phyloP scores from a whole-genome alignment of 2,113 vertebrate species.

The Promerops cafer region DNA sequence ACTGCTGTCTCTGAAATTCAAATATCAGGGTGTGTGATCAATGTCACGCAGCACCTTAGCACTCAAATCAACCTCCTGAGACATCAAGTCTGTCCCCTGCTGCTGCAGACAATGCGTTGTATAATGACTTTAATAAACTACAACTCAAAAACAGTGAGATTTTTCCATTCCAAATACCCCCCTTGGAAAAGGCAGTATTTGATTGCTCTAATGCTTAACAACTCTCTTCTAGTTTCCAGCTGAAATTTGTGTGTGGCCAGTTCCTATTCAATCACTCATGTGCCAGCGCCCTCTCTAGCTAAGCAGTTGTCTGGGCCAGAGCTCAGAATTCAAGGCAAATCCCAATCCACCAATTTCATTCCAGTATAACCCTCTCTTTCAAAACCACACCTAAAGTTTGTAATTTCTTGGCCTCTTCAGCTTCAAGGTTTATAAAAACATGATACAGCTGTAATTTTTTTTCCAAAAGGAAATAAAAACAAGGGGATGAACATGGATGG shows the following conservation, averaged over 20 bases:
- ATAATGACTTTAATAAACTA: background rate
- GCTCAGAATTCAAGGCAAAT: background rate
- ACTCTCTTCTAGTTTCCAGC: background rate
- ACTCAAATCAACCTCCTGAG: background rate
- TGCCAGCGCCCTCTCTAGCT: background rate
- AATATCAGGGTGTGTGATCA: background rate
- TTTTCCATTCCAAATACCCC: background rate
- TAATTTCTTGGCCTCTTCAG: background rate
- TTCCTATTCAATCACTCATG: background rate
- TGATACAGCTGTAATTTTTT: background rate
- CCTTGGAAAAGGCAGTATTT: background rate
- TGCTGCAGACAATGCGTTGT: background rate
- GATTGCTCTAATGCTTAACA: background rate
- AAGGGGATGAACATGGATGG: background rate
- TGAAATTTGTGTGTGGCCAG: background rate
- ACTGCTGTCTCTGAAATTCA: slow-evolving; percentile 30
- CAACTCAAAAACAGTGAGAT: background rate
- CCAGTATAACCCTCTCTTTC: background rate
- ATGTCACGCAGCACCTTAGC: background rate
- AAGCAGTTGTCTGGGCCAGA: background rate
- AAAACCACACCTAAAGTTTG: background rate
- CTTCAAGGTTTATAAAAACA: background rate
- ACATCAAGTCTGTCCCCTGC: background rate
- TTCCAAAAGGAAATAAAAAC: background rate
- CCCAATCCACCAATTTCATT: background rate